phyloP scores from a whole-genome alignment of 2,888 invertebrate genomes.

The Drosophila tanythrix region DNA sequence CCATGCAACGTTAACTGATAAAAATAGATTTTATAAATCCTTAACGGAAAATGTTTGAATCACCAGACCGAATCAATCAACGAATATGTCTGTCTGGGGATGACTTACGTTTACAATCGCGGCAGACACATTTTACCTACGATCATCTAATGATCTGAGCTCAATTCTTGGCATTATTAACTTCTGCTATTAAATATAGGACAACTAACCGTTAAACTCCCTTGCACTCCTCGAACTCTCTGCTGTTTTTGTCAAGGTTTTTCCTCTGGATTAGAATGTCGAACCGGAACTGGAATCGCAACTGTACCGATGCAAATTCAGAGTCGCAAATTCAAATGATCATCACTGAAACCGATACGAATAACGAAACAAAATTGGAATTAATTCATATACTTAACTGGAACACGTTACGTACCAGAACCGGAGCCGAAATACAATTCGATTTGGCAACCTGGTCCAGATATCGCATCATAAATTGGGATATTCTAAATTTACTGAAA shows the following conservation, averaged over 20 bases:
- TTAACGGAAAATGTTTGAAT: background rate
- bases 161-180: background rate
- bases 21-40: background rate
- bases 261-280: too few species aligned
- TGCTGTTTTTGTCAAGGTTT: too few species aligned
- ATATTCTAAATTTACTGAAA: accelerated
- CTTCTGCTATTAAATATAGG: too few species aligned
- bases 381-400: background rate
- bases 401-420: background rate
- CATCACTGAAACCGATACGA: background rate
- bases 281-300: background rate
- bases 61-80: background rate
- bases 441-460: background rate
- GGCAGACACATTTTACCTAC: background rate
- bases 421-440: background rate
- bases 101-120: background rate
- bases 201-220: too few species aligned
- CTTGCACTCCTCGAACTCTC: background rate
- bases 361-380: background rate
- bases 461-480: too few species aligned
- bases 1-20: background rate
- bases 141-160: background rate
- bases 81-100: background rate
- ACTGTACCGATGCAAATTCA: background rate
- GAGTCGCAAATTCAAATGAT: background rate